Evolutionary conservation across 2,113 vertebrate genomes (phyloP).

Genomic region (Petaurus breviceps): DNA sequence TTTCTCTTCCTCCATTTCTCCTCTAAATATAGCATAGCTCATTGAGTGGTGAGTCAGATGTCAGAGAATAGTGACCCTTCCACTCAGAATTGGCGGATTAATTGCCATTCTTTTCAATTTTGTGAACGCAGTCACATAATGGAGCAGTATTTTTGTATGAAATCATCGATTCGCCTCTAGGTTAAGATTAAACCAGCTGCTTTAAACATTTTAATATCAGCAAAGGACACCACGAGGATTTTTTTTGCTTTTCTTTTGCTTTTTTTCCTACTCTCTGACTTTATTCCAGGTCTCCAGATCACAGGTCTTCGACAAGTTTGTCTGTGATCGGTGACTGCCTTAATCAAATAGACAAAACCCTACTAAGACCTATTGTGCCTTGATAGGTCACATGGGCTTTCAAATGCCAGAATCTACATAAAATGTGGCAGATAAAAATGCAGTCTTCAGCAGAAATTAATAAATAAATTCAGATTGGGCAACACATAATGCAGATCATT

Average conservation of each 20-base stretch:
- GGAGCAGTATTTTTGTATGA: not conserved
- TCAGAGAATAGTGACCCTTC: not conserved
- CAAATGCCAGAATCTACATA: not conserved
- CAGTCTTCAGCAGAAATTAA: not conserved
- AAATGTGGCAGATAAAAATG: not conserved
- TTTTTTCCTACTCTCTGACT: not conserved
- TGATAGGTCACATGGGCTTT: not conserved
- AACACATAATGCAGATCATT: not conserved
- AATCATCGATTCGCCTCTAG: not conserved
- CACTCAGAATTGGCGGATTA: rapidly evolving
- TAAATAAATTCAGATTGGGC: not conserved
- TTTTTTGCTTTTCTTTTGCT: not conserved
- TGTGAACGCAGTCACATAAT: not conserved
- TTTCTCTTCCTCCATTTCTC: rapidly evolving
- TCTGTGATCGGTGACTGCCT: not conserved
- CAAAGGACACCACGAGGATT: not conserved
- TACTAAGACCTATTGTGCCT: not conserved
- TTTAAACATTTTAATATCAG: conserved; percentile 31
- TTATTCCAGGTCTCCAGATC: not conserved
- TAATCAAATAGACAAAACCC: not conserved
- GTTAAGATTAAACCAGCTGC: conserved; percentile 14
- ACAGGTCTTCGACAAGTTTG: not conserved
- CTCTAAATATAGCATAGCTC: not conserved
- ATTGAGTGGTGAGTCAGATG: rapidly evolving
- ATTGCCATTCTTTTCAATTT: not conserved